Conservation (phyloP, 37 sponge, comb jelly and placozoan species). For the Cliona cf. orientalis region DNA sequence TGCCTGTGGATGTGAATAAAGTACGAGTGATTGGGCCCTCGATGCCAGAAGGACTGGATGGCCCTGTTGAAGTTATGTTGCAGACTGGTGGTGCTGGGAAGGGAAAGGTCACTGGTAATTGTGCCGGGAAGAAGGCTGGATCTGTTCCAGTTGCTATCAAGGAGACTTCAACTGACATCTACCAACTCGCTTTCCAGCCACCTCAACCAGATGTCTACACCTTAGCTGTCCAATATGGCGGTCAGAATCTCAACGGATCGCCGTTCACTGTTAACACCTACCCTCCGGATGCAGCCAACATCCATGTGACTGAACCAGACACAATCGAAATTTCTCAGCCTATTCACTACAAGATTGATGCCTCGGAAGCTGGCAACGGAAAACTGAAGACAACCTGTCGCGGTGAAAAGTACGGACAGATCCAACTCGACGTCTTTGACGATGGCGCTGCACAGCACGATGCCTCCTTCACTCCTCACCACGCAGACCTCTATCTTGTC, state of each 20-base stretch:
- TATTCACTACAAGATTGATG: constrained; percentile 43
- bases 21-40: constrained; percentile 60
- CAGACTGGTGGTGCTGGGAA: constrained; percentile 53
- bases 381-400: constrained; percentile 49
- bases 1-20: constrained; percentile 59
- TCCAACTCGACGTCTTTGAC: constrained; percentile 32
- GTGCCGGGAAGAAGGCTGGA: constrained; percentile 55
- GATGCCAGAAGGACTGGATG: constrained; percentile 28
- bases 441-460: constrained; percentile 12
- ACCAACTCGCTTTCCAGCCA: constrained; percentile 47
- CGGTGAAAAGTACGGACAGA: constrained; percentile 57
- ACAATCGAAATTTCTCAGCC: constrained; percentile 21
- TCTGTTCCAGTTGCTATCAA: constrained; percentile 62
- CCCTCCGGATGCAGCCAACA: constrained; percentile 54
- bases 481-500: constrained; percentile 48
- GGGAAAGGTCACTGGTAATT: constrained; percentile 63
- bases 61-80: constrained; percentile 65
- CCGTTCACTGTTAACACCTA: constrained; percentile 73
- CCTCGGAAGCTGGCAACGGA: constrained; percentile 70
- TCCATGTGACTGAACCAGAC: constrained; percentile 52
- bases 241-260: constrained; percentile 66
- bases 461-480: constrained; percentile 55
- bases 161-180: constrained; percentile 44
- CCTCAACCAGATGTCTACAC: constrained; percentile 58
- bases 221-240: constrained; percentile 63